Base-by-base conservation (phyloP, 2,888 invertebrate genomes). In the Cheilosia scutellata region DNA sequence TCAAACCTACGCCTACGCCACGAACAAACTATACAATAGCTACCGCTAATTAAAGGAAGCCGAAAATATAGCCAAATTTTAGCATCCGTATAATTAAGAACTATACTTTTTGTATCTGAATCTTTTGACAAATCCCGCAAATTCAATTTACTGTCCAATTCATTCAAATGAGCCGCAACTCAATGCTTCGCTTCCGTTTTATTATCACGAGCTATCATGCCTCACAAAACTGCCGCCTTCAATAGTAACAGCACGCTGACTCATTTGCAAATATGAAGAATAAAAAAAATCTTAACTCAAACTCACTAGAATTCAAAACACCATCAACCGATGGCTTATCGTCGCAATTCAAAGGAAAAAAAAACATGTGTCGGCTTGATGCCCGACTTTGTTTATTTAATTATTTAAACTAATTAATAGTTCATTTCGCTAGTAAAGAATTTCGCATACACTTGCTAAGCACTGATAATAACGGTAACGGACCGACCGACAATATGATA, bases 351-450 rank as follows among this genome's bases (percentile, higher is more conserved):
- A 3, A 25, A 9, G 2, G 6, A n/a, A 16, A 16, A 47, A 7
- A 4, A 9, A 25, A 7, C 25, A 27, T 49, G 25, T 27, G 49
- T 11, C 49, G 51, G 9, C 33, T 65, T 7, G 58, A 65, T 57
- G 20, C 20, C 27, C 66, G 68, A 60, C 76, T 68, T 49, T 76
- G 44, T 76, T 66, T 60, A 60, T 60, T 76, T 31, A 60, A 60
- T 60, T 37, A 60, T 60, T 68, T 31, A 49, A 68, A 60, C 58
- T 51, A 68, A 68, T 76, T 76, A 76, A 68, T 51, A 68, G 76
- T 68, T 76, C 31, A 58, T 51, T 51, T 66, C 29, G 58, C 42
- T 20, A 27, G 58, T 58, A 27, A 75, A 57, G 16, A 55, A 20
- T 20, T 37, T 51, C 51, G 33, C 62, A 62, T 33, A 75, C 49